Conservation (phyloP, 2,113 vertebrate species). For the Hyperoodon ampullatus region DNA sequence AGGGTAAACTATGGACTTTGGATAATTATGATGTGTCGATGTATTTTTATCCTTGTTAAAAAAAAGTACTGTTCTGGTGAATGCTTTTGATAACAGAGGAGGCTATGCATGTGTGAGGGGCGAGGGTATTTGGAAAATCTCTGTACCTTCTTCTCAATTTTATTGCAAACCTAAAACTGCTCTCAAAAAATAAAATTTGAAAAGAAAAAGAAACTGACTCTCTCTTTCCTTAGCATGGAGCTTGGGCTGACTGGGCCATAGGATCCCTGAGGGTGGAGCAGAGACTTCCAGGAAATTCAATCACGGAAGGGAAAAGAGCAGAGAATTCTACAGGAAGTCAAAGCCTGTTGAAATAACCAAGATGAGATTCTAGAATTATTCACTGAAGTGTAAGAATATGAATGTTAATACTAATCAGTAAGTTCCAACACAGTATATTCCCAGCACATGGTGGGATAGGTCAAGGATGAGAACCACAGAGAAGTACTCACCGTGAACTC, state of each 20-base stretch:
- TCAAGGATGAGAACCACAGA: not conserved
- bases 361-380: not conserved
- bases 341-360: not conserved
- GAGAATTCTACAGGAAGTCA: not conserved
- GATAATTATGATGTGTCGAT: not conserved
- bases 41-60: not conserved
- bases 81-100: not conserved
- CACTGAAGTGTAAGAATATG: not conserved
- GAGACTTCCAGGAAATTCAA: not conserved
- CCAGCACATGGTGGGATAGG: not conserved
- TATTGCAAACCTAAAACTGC: not conserved
- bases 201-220: not conserved
- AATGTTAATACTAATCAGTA: not conserved
- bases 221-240: not conserved
- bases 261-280: not conserved
- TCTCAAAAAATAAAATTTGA: not conserved
- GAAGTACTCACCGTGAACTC: not conserved
- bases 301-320: not conserved
- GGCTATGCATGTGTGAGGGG: not conserved
- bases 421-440: not conserved
- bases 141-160: not conserved
- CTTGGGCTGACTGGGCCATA: not conserved
- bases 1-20: not conserved
- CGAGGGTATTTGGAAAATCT: not conserved
- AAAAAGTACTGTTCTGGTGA: not conserved